Conservation (phyloP, 2,797 vertebrate species). For the Pangasius krempfi region DNA sequence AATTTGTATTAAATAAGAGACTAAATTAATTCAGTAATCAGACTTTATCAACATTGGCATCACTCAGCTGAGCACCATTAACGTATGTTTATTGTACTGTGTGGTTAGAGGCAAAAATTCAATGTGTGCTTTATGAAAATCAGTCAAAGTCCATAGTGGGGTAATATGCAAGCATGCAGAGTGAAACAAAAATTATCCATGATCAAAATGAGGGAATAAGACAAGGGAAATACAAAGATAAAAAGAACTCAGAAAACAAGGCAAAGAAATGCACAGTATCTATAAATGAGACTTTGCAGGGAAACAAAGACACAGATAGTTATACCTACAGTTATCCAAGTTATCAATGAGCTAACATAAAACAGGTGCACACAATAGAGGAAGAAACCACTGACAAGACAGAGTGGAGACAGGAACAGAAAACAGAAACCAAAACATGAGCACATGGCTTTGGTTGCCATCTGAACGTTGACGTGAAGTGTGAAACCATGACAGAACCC, state of each 20-base stretch:
- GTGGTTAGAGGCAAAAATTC: not conserved
- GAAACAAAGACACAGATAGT: not conserved
- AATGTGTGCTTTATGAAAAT: not conserved
- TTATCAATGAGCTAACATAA: not conserved
- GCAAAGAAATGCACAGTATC: not conserved
- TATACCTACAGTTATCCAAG: not conserved
- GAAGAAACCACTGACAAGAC: not conserved
- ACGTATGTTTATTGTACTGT: not conserved
- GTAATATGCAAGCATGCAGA: not conserved
- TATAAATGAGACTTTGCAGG: too few species aligned
- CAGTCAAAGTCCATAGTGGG: not conserved
- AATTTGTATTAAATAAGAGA: not conserved
- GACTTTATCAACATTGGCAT: not conserved
- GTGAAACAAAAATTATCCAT: not conserved
- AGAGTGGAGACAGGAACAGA: not conserved
- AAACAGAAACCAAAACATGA: not conserved
- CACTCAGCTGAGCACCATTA: not conserved
- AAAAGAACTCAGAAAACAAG: not conserved
- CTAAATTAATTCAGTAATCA: not conserved
- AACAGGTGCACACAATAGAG: not conserved
- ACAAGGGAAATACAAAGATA: not conserved
- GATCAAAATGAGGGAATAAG: not conserved
- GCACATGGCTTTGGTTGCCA: not conserved
- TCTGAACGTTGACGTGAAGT: not conserved
- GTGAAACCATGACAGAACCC: not conserved